Evolutionary conservation across 1,140 invertebrate species (phyloP), one percentile per base, ranked within the genome.

Genomic region (Olivierus martensii): DNA sequence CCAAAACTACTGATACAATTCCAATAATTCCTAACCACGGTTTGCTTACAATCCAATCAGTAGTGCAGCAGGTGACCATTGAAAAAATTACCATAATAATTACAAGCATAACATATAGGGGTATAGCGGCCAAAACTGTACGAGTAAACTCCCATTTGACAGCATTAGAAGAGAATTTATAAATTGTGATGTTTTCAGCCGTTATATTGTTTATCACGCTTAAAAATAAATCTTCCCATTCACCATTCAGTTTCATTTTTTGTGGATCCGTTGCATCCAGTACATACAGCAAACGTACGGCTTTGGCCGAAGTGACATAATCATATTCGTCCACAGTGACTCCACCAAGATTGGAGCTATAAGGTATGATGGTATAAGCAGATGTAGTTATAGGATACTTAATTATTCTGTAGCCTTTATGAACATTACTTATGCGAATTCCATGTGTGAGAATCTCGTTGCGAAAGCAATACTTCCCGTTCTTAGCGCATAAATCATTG

Each of bases 351-450:
- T 78, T 87, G 2, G 88, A 80, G 0, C 85, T 85, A 65, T 89
- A 82, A 2, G 83, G 75, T 64, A 86, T 84, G 1, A 79, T 74
- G 60, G 87, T 81, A 78, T 82, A 87, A 2, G 83, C 84, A 68
- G 87, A 87, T 62, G 88, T 79, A 80, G 84, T 87, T 45, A 88
- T 70, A 0, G 87, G 87, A 67, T 87, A 89, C 10, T 83, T 86
- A n/a, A 90, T 67, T 61, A 84, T 84, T 49, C 85, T 64, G 38
- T 78, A 74, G 2, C 79, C 76, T 0, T 71, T 72, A 66, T 84
- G 81, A 42, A 84, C 81, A 69, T 83, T 83, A 60, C 79, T 77
- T 66, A 90, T 83, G 51, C 86, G 73, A 15, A 80, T 75, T 61
- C 83, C 79, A 51, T 90, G 67, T 63, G 84, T 83, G 2, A 91